Evolutionary conservation across 2,888 invertebrate genomes (phyloP), one percentile per base, ranked within the genome.

Genomic region (Odontocerum albicorne): DNA sequence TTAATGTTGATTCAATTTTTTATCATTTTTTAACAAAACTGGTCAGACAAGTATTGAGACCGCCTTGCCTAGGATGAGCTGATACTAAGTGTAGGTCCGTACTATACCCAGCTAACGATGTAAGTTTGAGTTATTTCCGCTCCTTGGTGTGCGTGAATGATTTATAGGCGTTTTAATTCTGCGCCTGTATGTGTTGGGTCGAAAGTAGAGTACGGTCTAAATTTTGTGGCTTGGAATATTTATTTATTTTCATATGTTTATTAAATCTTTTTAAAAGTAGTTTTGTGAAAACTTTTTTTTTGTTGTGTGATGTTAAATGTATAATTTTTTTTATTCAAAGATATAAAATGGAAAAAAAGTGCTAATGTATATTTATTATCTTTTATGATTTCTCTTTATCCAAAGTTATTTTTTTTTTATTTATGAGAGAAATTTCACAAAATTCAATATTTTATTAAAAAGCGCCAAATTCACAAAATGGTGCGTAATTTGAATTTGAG

Each of bases 41-140:
- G 58, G 58, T 58, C 55, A 45, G 49, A 50, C 54, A 44, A 55
- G 58, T 58, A 38, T 45, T 35, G 46, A 58, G 58, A 50, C 58
- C 58, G 58, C 58, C 58, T 58, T 49, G 31, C 31, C 40, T 46
- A 54, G 49, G 31, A 49, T 44, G 42, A 51, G 36, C 45, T 47
- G 56, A 51, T 56, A 42, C 46, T 42, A 49, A 51, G 49, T 20
- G 40, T 32, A n/a, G 49, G 31, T 40, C 6, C 6, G 12, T 10
- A 21, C 42, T 12, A 7, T 39, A 38, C 38, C 27, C 32, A 6
- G 10, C 40, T 21, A 21, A 22, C 32, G 32, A 20, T 32, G 39
- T 15, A 35, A 21, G 46, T 44, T 20, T 46, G 20, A 46, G 38
- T 27, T 38, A 38, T 47, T 38, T 16, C 7, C 16, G 17, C 33